Conservation (phyloP, 2,797 vertebrate species). For the Menidia menidia region DNA sequence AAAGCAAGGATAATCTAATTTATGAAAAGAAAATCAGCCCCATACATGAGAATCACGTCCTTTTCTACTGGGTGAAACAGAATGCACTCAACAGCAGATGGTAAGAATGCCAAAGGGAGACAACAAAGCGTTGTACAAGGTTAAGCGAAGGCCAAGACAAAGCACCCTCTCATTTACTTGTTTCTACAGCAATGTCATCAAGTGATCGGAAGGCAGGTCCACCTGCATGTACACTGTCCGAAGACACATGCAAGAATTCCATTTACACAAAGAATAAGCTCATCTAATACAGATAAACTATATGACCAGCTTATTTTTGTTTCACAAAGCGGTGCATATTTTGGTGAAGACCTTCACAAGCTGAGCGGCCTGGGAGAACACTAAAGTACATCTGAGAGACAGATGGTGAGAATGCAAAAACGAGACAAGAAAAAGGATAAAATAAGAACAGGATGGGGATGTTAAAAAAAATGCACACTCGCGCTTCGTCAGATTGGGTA, state of each 20-base stretch:
- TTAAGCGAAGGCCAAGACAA: slow-evolving; percentile 56
- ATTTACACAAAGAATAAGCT: background rate
- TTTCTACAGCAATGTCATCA: slow-evolving; percentile 25
- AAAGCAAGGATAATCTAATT: slow-evolving; percentile 2
- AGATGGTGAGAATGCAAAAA: slow-evolving; percentile 62
- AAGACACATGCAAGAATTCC: background rate
- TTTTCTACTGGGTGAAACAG: slow-evolving; percentile 49
- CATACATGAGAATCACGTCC: slow-evolving; percentile 29
- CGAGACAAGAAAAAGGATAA: slow-evolving; percentile 40
- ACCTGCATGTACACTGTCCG: background rate
- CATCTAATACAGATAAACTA: slow-evolving; percentile 1
- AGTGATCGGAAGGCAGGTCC: slow-evolving; percentile 1
- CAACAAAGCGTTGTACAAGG: slow-evolving; percentile 60
- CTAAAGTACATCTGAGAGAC: slow-evolving; percentile 60
- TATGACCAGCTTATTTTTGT: slow-evolving; percentile 44
- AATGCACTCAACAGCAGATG: slow-evolving; percentile 62
- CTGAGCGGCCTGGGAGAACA: slow-evolving; percentile 38
- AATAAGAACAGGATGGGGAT: slow-evolving; percentile 44
- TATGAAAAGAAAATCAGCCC: slow-evolving; percentile 9
- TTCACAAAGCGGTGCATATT: slow-evolving; percentile 39
- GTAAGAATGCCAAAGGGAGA: slow-evolving; percentile 60
- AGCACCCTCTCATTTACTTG: slow-evolving; percentile 24
- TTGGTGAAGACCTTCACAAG: slow-evolving; percentile 54
- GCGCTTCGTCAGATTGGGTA: no score
- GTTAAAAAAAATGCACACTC: slow-evolving; percentile 45